phyloP scores from a whole-genome alignment of 1,140 invertebrate genomes.

The Leptinotarsa undecemlineata region DNA sequence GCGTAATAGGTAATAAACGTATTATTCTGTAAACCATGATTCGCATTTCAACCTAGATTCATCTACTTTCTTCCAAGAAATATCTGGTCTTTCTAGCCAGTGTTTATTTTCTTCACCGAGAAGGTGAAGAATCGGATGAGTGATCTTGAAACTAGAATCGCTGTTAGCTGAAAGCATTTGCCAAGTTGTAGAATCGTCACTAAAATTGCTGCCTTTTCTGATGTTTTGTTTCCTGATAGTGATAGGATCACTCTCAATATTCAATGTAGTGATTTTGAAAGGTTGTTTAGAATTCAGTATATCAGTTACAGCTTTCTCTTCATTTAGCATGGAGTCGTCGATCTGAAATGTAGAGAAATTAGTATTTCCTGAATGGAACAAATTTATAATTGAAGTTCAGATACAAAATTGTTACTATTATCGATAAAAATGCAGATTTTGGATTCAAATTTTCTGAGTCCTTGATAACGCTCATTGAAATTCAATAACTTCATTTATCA shows the following conservation, averaged over 20 bases:
- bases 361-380: too few relatives aligned
- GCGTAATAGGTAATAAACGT: not conserved
- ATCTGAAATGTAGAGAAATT: not conserved
- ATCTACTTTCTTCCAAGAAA: slow-evolving; percentile 42
- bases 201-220: not conserved
- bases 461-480: too few relatives aligned
- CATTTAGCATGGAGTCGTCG: not conserved
- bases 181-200: slow-evolving; percentile 45
- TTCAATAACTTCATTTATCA: too few relatives aligned
- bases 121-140: slow-evolving; percentile 41
- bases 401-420: too few relatives aligned
- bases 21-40: not conserved
- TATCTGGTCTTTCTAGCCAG: slow-evolving; percentile 39
- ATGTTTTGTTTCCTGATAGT: not conserved
- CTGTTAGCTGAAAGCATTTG: slow-evolving; percentile 42
- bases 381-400: not conserved
- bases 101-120: slow-evolving; percentile 39
- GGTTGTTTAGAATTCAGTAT: not conserved
- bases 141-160: slow-evolving; percentile 37
- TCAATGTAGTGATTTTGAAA: not conserved
- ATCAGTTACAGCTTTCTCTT: slow-evolving; percentile 4
- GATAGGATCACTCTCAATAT: not conserved
- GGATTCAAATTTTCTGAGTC: too few relatives aligned
- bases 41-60: slow-evolving; percentile 45
- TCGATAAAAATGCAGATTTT: too few relatives aligned